Percentiles rank a stretch among this genome's conserved stretches.
These are phyloP conservation scores for Drosophila subquinaria DNA, from an alignment of 2,888 invertebrate species.

Conservation along the genomic window DNA sequence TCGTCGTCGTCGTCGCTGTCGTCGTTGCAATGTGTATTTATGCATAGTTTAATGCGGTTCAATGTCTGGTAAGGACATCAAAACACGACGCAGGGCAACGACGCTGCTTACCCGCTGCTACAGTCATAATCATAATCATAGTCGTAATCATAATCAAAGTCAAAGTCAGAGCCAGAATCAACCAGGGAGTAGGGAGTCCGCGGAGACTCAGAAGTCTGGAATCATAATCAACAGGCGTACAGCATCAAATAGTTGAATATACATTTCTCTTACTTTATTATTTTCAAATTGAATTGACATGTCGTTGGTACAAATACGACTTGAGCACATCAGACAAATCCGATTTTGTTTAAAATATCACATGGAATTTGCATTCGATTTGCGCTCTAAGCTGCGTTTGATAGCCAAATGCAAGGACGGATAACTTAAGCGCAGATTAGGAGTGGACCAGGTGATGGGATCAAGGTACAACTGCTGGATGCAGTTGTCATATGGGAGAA, in stretches of 20 bases:
- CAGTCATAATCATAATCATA: constrained; percentile 59
- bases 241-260: constrained; percentile 30
- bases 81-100: constrained; percentile 68
- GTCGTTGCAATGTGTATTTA: constrained; percentile 77
- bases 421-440: constrained; percentile 44
- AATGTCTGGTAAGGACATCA: constrained; percentile 82
- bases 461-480: constrained; percentile 2
- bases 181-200: constrained; percentile 33
- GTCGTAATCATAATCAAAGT: constrained; percentile 40
- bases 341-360: constrained; percentile 69
- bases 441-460: constrained; percentile 14
- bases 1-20: constrained; percentile 45
- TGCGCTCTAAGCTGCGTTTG: constrained; percentile 34
- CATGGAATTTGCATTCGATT: constrained; percentile 69
- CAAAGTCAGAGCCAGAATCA: constrained; percentile 35
- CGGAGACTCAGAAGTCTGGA: constrained; percentile 26
- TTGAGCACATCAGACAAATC: constrained; percentile 64
- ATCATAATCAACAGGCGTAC: constrained; percentile 73
- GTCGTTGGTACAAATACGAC: constrained; percentile 51
- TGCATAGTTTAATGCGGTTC: constrained; percentile 82
- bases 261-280: constrained; percentile 65
- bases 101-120: constrained; percentile 32
- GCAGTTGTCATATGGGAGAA: neutral
- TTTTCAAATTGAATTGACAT: constrained; percentile 79
- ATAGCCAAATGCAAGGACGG: constrained; percentile 30